Conservation (phyloP, 2,888 invertebrate species). For the Morpho achilles region DNA sequence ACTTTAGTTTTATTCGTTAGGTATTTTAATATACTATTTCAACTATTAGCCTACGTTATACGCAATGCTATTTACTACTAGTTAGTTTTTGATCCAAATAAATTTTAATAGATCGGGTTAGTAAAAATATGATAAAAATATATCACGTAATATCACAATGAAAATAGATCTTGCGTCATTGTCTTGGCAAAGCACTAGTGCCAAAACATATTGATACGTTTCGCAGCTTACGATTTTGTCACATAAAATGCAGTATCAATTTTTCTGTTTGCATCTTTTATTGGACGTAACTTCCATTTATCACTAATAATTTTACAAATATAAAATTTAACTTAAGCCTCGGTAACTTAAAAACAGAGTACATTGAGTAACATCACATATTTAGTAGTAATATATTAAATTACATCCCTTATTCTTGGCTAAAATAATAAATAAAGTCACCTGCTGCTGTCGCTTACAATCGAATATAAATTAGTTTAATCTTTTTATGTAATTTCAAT, state of each 20-base stretch:
- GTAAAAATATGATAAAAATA: conserved; percentile 9
- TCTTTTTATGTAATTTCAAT: too few species aligned
- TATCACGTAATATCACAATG: conserved; percentile 23
- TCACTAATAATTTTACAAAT: not conserved
- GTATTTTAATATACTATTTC: too few species aligned
- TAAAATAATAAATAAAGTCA: not conserved
- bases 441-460: not conserved
- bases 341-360: conserved; percentile 3
- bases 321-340: not conserved
- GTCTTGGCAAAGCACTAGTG: conserved; percentile 15
- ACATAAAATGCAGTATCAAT: conserved; percentile 1
- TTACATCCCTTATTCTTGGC: not conserved
- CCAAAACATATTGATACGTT: conserved; percentile 15
- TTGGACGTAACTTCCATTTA: not conserved
- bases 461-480: too few species aligned
- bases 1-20: too few species aligned
- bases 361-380: not conserved
- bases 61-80: too few species aligned
- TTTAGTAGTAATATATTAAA: conserved; percentile 1
- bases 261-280: not conserved
- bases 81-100: too few species aligned
- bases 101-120: too few species aligned
- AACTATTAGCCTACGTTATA: too few species aligned
- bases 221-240: not conserved
- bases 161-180: conserved; percentile 25